These are phyloP conservation scores for Amyelois transitella DNA, from an alignment of 1,140 invertebrate genomes.

Conservation along the genomic window DNA sequence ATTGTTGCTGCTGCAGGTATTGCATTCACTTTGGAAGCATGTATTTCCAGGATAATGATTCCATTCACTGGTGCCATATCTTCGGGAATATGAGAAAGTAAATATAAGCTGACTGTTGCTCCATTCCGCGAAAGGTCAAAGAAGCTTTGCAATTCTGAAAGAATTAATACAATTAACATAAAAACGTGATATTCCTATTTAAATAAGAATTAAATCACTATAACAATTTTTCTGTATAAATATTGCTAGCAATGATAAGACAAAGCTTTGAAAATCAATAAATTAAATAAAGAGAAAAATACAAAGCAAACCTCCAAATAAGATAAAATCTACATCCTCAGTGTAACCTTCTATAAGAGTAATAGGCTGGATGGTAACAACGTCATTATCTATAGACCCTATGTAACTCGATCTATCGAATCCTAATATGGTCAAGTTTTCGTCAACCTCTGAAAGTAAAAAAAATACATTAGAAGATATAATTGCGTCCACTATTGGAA, in stretches of 20 bases:
- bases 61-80: constrained; percentile 1
- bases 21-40: not conserved
- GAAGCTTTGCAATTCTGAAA: constrained; percentile 2
- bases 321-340: constrained; percentile 16
- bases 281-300: too few relatives aligned
- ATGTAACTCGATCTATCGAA: constrained; percentile 27
- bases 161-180: too few relatives aligned
- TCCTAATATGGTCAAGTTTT: constrained; percentile 8
- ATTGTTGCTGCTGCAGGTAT: constrained; percentile 7
- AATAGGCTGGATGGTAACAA: constrained; percentile 17
- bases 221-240: too few relatives aligned
- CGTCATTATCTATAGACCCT: constrained; percentile 19
- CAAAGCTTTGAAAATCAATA: constrained; percentile 9
- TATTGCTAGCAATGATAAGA: constrained; percentile 3
- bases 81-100: not conserved
- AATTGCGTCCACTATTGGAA: not conserved
- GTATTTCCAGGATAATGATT: constrained; percentile 5
- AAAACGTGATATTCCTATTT: too few relatives aligned
- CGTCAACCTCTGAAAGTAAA: not conserved
- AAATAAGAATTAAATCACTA: too few relatives aligned
- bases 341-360: constrained; percentile 19
- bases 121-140: not conserved
- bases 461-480: not conserved
- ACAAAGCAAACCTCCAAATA: not conserved
- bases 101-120: not conserved